Percentiles rank a stretch among this genome's conserved stretches.
phyloP scores from a whole-genome alignment of 2,797 vertebrate genomes.

The Acipenser oxyrinchus region DNA sequence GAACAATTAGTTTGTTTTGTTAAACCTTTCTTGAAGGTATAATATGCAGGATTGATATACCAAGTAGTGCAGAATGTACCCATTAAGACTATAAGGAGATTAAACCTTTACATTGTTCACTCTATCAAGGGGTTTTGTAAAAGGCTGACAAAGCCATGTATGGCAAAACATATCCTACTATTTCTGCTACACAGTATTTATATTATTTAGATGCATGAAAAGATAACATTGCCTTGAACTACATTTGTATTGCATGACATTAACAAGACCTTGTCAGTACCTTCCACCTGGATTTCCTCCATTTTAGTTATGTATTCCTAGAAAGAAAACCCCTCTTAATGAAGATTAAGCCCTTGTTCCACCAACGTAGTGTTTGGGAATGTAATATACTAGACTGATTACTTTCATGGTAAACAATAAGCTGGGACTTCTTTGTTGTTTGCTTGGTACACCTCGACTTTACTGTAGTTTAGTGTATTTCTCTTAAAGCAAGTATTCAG shows the following conservation, averaged over 20 bases:
- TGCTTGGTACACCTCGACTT: too few relatives aligned
- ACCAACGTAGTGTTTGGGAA: too few relatives aligned
- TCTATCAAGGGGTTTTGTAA: background rate
- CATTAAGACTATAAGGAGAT: background rate
- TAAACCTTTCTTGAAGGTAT: constrained; percentile 15
- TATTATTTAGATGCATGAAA: background rate
- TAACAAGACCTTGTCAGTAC: too few relatives aligned
- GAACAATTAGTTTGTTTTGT: constrained; percentile 36
- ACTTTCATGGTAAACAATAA: too few relatives aligned
- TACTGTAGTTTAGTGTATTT: constrained; percentile 17
- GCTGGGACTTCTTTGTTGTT: too few relatives aligned
- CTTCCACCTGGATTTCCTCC: too few relatives aligned
- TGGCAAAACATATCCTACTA: background rate
- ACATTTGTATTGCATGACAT: too few relatives aligned
- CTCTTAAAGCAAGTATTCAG: constrained; percentile 43
- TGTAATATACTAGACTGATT: too few relatives aligned
- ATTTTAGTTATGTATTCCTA: too few relatives aligned
- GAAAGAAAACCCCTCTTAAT: too few relatives aligned
- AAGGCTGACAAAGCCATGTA: background rate
- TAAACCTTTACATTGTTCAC: background rate
- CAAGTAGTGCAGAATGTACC: background rate
- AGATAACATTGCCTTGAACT: too few relatives aligned
- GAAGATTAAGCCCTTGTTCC: too few relatives aligned
- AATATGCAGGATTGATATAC: background rate
- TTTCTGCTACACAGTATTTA: background rate